Evolutionary conservation across 2,113 vertebrate genomes (phyloP).

Genomic region (Sclerurus mexicanus): DNA sequence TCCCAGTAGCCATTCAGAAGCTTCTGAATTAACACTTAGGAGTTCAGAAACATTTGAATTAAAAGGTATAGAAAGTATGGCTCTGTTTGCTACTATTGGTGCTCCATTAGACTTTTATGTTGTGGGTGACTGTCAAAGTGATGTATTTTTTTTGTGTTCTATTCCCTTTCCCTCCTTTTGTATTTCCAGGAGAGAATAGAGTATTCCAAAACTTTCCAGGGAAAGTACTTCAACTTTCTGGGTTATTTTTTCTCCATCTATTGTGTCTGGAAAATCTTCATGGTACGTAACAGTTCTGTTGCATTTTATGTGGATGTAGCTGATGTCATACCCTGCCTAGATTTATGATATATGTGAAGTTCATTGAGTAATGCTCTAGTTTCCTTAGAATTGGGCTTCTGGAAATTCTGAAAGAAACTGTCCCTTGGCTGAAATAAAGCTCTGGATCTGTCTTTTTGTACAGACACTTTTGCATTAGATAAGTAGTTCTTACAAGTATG

Average conservation of each 20-base stretch:
- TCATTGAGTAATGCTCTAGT: not conserved
- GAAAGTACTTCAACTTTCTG: slow-evolving; percentile 97
- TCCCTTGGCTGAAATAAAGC: not conserved
- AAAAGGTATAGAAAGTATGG: not conserved
- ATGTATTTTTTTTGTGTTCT: not conserved
- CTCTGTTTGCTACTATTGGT: not conserved
- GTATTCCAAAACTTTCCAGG: slow-evolving; percentile 98
- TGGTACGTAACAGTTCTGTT: slow-evolving; percentile 79
- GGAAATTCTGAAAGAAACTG: not conserved
- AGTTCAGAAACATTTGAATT: not conserved
- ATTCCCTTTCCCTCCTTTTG: not conserved
- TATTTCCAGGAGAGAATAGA: slow-evolving; percentile 91
- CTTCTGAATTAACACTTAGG: not conserved
- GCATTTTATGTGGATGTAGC: not conserved
- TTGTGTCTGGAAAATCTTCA: slow-evolving; percentile 99
- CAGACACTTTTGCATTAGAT: not conserved
- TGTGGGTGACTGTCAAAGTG: not conserved
- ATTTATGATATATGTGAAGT: not conserved
- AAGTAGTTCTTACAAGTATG: not conserved
- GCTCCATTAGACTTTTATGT: not conserved
- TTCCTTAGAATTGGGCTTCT: not conserved
- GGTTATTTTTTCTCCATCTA: slow-evolving; percentile 99
- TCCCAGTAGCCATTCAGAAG: not conserved
- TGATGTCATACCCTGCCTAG: not conserved
- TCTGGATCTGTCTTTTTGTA: not conserved